These are phyloP conservation scores for Poeciliopsis turneri DNA, from an alignment of 2,797 vertebrate species.

Conservation along the genomic window DNA sequence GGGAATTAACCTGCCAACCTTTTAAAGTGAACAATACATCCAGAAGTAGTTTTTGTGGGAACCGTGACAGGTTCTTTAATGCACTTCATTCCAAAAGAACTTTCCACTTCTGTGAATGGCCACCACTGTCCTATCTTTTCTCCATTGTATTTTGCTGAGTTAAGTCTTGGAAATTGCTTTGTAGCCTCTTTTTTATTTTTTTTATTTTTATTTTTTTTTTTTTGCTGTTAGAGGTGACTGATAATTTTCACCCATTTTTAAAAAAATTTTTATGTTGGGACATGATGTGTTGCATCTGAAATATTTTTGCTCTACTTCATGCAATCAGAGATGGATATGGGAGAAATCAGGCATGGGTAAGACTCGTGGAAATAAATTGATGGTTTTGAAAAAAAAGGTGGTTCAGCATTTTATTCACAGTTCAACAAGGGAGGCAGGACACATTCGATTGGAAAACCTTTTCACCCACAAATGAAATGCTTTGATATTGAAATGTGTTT, in stretches of 20 bases:
- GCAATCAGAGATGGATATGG: neutral
- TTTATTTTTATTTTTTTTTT: neutral
- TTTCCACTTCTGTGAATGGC: neutral
- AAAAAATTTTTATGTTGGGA: too few relatives aligned
- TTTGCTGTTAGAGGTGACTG: neutral
- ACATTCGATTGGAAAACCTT: neutral
- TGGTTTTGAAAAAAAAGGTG: neutral
- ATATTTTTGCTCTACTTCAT: neutral
- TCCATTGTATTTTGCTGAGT: neutral
- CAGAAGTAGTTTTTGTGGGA: conserved; percentile 18
- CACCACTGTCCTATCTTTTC: neutral
- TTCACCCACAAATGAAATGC: neutral
- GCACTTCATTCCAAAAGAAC: conserved; percentile 13
- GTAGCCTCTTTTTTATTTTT: neutral
- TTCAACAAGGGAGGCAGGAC: neutral
- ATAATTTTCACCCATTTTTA: neutral
- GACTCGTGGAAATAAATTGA: neutral
- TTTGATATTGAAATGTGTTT: neutral
- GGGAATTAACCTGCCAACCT: conserved; percentile 26
- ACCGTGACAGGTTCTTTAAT: conserved; percentile 5
- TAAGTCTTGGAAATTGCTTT: neutral
- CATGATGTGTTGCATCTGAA: neutral
- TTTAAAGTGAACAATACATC: conserved; percentile 29
- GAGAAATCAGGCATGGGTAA: neutral
- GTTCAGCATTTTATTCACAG: neutral